Conservation (phyloP, 2,888 invertebrate species). For the Tiliacea citrago region DNA sequence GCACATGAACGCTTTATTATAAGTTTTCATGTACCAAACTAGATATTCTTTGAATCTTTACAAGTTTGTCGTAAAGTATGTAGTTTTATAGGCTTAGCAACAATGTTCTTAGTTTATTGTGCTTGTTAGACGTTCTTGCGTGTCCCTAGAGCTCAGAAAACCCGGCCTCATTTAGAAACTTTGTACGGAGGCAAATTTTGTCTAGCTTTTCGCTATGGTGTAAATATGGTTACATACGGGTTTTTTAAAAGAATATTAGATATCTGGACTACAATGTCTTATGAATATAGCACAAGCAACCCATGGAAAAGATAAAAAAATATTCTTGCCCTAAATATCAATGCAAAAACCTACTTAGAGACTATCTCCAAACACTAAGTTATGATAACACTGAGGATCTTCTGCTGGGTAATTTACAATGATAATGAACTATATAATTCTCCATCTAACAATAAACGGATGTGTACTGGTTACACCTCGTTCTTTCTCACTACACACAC, state of each 20-base stretch:
- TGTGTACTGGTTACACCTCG: too few relatives aligned
- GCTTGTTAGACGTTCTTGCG: constrained; percentile 7
- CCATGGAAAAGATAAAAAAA: too few relatives aligned
- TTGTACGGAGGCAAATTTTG: constrained; percentile 1
- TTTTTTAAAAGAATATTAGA: background rate
- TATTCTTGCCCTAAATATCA: too few relatives aligned
- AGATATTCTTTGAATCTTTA: constrained; percentile 35
- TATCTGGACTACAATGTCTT: background rate
- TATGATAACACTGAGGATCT: too few relatives aligned
- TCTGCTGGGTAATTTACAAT: too few relatives aligned
- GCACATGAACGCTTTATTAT: background rate
- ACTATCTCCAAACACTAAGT: too few relatives aligned
- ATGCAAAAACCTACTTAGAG: too few relatives aligned
- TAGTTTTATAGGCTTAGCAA: constrained; percentile 37
- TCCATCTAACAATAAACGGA: too few relatives aligned
- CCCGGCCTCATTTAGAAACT: constrained; percentile 17
- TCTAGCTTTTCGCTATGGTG: background rate
- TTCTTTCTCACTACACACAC: too few relatives aligned
- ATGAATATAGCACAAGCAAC: background rate
- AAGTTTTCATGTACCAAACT: constrained; percentile 25
- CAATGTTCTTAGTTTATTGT: constrained; percentile 28
- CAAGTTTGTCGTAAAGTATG: constrained; percentile 27
- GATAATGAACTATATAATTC: too few relatives aligned
- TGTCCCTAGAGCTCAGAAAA: constrained; percentile 27
- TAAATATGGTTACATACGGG: background rate